Evolutionary conservation across 1,140 invertebrate species (phyloP), one percentile per base, ranked within the genome.

Genomic region (Drosophila seguyi): DNA sequence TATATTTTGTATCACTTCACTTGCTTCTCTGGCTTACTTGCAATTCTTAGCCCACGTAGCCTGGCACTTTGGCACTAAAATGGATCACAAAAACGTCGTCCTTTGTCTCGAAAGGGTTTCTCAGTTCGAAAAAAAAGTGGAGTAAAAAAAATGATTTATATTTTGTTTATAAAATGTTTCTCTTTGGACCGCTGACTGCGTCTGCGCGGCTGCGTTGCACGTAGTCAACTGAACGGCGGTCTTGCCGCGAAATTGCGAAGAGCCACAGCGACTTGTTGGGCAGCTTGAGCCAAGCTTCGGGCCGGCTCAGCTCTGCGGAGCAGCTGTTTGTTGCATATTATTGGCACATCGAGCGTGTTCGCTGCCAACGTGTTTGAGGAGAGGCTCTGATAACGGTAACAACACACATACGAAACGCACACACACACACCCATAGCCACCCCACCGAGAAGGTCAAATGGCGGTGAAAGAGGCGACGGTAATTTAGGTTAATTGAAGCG

Each of bases 141-240:
- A 14, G 13, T 25, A 58, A 50, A 53, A 50, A 53, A 50, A 68
- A 41, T n/a, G 2, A 13, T 47, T 45, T 58, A 22, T 58, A 8
- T 36, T 18, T 56, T 39, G 74, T 13, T 11, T 31, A 8, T n/a
- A 18, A n/a, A 53, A 39, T 45, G n/a, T 71, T n/a, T 50, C 31
- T 55, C n/a, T 22, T 44, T 39, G 14, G 48, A 22, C 62, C 74
- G 74, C 74, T 59, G 47, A 38, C 69, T 79, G 85, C 86, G 85
- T 85, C 85, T 66, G 81, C 80, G 85, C 85, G 78, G 74, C 86
- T 90, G 86, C 86, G 85, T 90, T 90, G 85, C 86, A 90, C 85
- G 85, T 57, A 85, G 80, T 79, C 85, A 85, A 90, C 85, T 90
- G 75, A 90, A 88, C 82, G 75, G 44, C 60, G 42, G 16, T 42